Evolutionary conservation across 1,140 invertebrate species (phyloP), one percentile per base, ranked within the genome.

Genomic region (Drosophila santomea): DNA sequence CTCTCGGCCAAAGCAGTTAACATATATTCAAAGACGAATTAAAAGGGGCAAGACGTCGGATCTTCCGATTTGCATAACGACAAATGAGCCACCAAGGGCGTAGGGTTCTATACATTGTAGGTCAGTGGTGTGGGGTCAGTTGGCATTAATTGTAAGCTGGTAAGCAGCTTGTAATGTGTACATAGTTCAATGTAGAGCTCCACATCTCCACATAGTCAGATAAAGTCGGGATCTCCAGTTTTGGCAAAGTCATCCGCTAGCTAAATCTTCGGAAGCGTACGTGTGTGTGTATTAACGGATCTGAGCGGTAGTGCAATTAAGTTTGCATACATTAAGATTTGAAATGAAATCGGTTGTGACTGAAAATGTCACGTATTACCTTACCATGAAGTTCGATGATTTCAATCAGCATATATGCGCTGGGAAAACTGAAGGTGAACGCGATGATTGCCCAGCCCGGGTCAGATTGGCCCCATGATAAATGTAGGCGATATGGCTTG

Each of bases 271-370:
- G 55, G 32, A 64, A 38, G 64, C 55, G 55, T 66, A 64, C 50
- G 23, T 38, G 23, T 8, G n/a, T 47, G 20, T 54, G n/a, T 51
- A 39, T 73, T 85, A 85, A 80, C 81, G 61, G 77, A 80, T 64
- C 79, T 80, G 60, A 59, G 60, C 69, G 74, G 84, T 61, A 86
- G 67, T 72, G 68, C 52, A 72, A 86, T 83, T 86, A 83, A 86
- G 60, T 74, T 83, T 88, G 84, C 67, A 86, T 86, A 86, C 88
- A 86, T 86, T 86, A 86, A 82, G 75, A 78, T 78, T 57, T 67
- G 11, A 88, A 64, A 73, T 64, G 57, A 60, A 50, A 58, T 62
- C 59, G 80, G 38, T 52, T 71, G 44, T 59, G 74, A 50, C 75
- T 82, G 60, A 72, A 79, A 69, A 76, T 74, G 72, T 83, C 79